Base-by-base conservation (phyloP, 1,140 invertebrate species). In the Camponotus vicinus region DNA sequence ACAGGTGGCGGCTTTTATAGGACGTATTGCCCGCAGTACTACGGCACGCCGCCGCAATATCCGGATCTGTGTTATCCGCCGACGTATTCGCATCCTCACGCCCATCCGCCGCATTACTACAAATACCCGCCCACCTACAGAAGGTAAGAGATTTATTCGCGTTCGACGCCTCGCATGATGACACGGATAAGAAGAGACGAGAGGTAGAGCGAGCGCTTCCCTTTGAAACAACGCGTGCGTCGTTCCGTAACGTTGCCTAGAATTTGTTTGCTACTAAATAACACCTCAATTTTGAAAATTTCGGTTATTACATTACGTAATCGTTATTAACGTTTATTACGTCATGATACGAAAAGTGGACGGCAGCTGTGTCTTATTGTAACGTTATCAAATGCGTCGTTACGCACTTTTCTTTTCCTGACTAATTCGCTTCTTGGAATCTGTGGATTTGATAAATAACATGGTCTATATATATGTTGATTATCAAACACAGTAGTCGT, bases 81-180 rank as follows among this genome's bases (percentile, higher is more conserved):
- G 75, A 96, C 96, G 82, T 96, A 95, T 86, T 92, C 95, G 66
- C 94, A 95, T 91, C 93, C 94, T 27, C 95, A 95, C 88, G 91
- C 94, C 79, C 95, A 94, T 91, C 96, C 96, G 75, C 96, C 96
- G 85, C 96, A 96, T 91, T 97, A 96, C 93, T 97, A 97, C 93
- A 96, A 97, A 87, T 97, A 97, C 90, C 95, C 97, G 90, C 96
- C 96, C 27, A 95, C 94, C 34, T 95, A 95, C 85, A 94, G 94
- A 92, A 95, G 95, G 95, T 95, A 90, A 93, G 90, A 88, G 69
- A 70, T 27, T 75, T 86, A 77, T 61, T 63, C 45, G n/a, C 77
- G 64, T 80, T 80, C 77, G 64, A 55, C 45, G 64, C 64, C 49
- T 80, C 15, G 64, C 77, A 80, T 40, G 45, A 80, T 55, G 64